Evolutionary conservation across 1,140 invertebrate species (phyloP).

Genomic region (Cryptotermes secundus): DNA sequence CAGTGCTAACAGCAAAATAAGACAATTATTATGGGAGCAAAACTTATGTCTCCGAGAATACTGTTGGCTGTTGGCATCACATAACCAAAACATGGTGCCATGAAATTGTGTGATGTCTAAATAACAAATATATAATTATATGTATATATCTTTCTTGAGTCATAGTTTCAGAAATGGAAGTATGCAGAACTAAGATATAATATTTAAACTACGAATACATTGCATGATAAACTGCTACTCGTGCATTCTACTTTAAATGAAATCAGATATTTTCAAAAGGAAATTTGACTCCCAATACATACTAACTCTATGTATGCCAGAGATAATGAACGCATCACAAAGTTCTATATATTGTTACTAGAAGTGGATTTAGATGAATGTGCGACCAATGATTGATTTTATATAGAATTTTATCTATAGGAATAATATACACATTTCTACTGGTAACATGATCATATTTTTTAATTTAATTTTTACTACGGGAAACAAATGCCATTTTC

Average conservation of each 20-base stretch:
- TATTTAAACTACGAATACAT: no score
- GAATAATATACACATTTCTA: neutral
- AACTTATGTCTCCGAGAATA: no score
- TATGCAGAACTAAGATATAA: no score
- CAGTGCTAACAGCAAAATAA: no score
- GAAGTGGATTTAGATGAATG: neutral
- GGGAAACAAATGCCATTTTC: neutral
- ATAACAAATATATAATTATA: no score
- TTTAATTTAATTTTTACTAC: conserved; percentile 18
- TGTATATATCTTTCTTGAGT: no score
- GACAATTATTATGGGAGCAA: no score
- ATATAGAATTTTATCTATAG: conserved; percentile 11
- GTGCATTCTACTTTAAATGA: neutral
- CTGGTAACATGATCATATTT: neutral
- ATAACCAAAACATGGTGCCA: no score
- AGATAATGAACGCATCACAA: neutral
- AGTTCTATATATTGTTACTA: neutral
- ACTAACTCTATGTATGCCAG: neutral
- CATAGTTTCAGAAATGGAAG: no score
- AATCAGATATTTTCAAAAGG: neutral
- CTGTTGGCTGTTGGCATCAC: no score
- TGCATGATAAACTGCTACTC: neutral
- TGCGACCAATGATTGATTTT: neutral
- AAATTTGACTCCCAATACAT: neutral
- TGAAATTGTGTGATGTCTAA: no score